Conservation (phyloP, 2,113 vertebrate genomes). For the Tauraco erythrolophus region DNA sequence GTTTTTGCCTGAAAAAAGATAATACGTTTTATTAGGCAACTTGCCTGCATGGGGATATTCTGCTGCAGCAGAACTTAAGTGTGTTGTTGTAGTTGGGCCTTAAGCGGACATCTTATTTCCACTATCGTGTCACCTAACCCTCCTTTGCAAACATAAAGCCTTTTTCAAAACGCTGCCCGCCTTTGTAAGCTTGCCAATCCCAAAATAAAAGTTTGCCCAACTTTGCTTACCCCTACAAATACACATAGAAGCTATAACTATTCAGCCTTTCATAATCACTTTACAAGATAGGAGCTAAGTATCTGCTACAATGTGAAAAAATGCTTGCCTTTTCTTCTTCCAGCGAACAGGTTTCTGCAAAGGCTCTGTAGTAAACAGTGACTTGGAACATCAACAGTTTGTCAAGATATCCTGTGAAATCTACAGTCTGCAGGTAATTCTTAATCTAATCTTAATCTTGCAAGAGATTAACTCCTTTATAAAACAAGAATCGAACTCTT, state of each 20-base stretch:
- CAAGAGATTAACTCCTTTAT: not conserved
- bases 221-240: slow-evolving; percentile 5
- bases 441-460: not conserved
- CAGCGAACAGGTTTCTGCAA: slow-evolving; percentile 70
- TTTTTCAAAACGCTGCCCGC: not conserved
- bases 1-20: not conserved
- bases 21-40: not conserved
- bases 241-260: not conserved
- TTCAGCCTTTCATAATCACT: slow-evolving; percentile 25
- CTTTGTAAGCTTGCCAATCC: not conserved
- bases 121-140: not conserved
- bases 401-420: slow-evolving; percentile 56
- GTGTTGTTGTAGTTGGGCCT: not conserved
- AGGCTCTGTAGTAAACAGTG: not conserved
- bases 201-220: slow-evolving; percentile 13
- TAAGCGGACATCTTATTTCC: not conserved
- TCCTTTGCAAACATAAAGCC: slow-evolving; percentile 3
- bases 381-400: fast-evolving
- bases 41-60: not conserved
- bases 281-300: not conserved
- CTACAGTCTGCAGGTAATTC: slow-evolving; percentile 71
- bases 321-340: slow-evolving; percentile 1
- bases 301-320: not conserved
- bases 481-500: not conserved
- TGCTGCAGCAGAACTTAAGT: not conserved